phyloP scores from a whole-genome alignment of 2,797 vertebrate species.

The Chiloscyllium punctatum region DNA sequence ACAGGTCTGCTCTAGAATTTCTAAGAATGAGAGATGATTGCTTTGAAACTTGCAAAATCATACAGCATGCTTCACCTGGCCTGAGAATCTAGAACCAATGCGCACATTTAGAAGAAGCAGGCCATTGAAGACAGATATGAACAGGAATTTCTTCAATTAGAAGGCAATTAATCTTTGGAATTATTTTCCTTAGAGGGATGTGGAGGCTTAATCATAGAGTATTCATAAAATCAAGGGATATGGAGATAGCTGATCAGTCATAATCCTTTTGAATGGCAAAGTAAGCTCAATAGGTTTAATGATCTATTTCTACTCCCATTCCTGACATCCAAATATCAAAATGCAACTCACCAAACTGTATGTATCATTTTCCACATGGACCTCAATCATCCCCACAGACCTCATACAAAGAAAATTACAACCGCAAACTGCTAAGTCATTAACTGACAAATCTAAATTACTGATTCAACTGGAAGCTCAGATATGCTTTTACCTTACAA shows the following conservation, averaged over 20 bases:
- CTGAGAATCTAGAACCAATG: too few relatives aligned
- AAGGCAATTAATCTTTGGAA: background rate
- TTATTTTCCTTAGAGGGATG: background rate
- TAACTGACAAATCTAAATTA: slow-evolving; percentile 47
- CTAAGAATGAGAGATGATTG: too few relatives aligned
- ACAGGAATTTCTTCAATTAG: background rate
- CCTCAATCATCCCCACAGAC: slow-evolving; percentile 40
- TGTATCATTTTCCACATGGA: slow-evolving; percentile 41
- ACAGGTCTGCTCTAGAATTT: too few relatives aligned
- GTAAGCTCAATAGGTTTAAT: background rate
- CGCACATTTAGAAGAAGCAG: too few relatives aligned
- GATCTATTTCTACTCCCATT: background rate
- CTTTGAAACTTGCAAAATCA: too few relatives aligned
- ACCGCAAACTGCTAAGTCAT: slow-evolving; percentile 46
- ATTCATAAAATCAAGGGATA: background rate
- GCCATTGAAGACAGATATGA: too few relatives aligned
- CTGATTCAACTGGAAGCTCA: slow-evolving; percentile 41
- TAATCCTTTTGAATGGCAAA: background rate
- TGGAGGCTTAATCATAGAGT: background rate
- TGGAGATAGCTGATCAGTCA: background rate
- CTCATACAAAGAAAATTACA: slow-evolving; percentile 43
- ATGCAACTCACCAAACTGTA: slow-evolving; percentile 41
- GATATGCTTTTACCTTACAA: background rate
- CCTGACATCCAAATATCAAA: background rate
- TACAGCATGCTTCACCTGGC: too few relatives aligned